Conservation (phyloP, 2,113 vertebrate genomes). For the Corythornis vintsioides region DNA sequence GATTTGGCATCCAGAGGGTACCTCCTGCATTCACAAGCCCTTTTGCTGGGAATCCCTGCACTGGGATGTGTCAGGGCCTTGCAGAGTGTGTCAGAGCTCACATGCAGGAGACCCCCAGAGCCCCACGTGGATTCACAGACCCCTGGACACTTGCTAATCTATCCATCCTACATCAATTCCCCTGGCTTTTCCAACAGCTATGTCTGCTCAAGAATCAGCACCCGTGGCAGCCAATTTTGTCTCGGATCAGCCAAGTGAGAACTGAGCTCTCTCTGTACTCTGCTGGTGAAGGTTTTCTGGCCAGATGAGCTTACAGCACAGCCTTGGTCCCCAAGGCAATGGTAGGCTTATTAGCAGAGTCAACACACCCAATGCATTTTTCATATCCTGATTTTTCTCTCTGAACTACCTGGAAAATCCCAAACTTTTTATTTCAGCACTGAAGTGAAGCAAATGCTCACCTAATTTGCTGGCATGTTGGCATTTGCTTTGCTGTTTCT, state of each 20-base stretch:
- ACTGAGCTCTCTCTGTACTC: not conserved
- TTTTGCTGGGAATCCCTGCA: not conserved
- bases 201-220: not conserved
- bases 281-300: not conserved
- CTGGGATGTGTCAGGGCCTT: not conserved
- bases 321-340: not conserved
- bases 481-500: not conserved
- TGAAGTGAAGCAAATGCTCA: not conserved
- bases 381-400: not conserved
- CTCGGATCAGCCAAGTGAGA: rapidly evolving
- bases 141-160: too few species aligned
- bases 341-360: not conserved
- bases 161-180: not conserved
- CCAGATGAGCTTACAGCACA: not conserved
- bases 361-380: not conserved
- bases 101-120: not conserved
- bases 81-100: not conserved
- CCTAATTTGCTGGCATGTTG: not conserved
- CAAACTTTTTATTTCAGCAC: not conserved
- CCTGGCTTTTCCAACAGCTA: not conserved
- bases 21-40: not conserved
- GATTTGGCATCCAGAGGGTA: too few species aligned
- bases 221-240: not conserved
- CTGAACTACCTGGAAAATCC: not conserved
- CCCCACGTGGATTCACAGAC: not conserved